phyloP scores from a whole-genome alignment of 2,113 vertebrate genomes.

The Dipodomys spectabilis region DNA sequence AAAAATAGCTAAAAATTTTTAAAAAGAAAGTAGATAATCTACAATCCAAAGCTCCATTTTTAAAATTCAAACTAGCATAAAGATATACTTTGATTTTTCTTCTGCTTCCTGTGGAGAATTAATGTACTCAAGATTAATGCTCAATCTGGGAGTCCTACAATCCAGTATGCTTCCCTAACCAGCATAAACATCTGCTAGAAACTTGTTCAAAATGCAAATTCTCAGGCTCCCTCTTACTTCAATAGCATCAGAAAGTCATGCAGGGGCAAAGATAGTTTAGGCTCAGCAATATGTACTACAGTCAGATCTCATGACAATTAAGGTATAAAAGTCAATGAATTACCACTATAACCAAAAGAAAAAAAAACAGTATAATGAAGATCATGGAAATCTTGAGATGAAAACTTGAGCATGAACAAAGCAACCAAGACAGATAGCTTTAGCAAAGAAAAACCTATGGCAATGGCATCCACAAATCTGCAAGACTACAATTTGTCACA shows the following conservation, averaged over 20 bases:
- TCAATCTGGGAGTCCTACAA: neutral
- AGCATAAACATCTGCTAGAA: constrained; percentile 8
- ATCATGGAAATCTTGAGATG: neutral
- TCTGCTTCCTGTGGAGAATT: neutral
- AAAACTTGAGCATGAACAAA: constrained; percentile 32
- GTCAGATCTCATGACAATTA: neutral
- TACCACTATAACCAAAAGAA: neutral
- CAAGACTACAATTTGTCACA: constrained; percentile 42
- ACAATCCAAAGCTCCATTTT: neutral
- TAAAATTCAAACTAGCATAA: neutral
- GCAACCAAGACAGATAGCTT: neutral
- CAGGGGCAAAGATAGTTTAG: fast-evolving
- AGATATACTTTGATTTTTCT: neutral
- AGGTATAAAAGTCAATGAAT: neutral
- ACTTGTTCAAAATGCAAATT: constrained; percentile 16
- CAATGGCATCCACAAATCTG: constrained; percentile 44
- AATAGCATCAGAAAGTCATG: neutral
- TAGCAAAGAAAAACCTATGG: neutral
- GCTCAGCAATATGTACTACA: neutral
- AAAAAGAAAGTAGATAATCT: neutral
- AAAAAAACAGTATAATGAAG: constrained; percentile 20
- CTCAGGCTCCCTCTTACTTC: neutral
- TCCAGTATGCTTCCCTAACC: neutral
- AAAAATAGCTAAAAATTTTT: too few species aligned
- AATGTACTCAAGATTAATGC: neutral